Evolutionary conservation across 2,888 invertebrate species (phyloP).

Genomic region (Abscondita cerata): DNA sequence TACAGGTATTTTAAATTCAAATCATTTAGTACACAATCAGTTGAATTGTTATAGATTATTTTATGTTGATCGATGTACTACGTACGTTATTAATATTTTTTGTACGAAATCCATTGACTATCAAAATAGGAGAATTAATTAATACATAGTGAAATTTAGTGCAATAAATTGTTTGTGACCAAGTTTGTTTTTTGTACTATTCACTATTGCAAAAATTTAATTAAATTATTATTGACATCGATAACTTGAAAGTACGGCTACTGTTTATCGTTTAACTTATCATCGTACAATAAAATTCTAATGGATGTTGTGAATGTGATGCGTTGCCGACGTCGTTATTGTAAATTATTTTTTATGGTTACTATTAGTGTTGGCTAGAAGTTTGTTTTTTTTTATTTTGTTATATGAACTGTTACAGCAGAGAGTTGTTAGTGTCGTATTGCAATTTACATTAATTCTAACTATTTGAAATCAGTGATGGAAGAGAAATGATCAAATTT

Average conservation of each 20-base stretch:
- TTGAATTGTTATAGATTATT: too few species aligned
- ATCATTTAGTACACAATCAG: too few species aligned
- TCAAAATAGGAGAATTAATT: conserved; percentile 1
- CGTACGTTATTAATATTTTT: background rate
- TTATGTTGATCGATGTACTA: background rate
- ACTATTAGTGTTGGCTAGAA: conserved; percentile 23
- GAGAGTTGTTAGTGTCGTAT: background rate
- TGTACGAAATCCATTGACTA: background rate
- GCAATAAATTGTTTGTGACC: conserved; percentile 3
- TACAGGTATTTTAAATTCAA: too few species aligned
- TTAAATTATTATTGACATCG: too few species aligned
- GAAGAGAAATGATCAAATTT: too few species aligned
- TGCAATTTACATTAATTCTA: background rate
- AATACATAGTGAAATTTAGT: conserved; percentile 6
- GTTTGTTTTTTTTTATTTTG: conserved; percentile 25
- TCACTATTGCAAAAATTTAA: too few species aligned
- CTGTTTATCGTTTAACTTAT: conserved; percentile 25
- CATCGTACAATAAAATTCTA: conserved; percentile 27
- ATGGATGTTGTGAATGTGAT: conserved; percentile 34
- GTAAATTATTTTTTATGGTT: conserved; percentile 27
- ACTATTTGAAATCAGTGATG: too few species aligned
- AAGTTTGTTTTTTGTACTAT: background rate
- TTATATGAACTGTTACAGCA: conserved; percentile 16
- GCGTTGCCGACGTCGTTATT: conserved; percentile 30
- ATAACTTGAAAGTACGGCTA: background rate